Evolutionary conservation across 2,888 invertebrate genomes (phyloP), one percentile per base, ranked within the genome.

Genomic region (Drosophila anceps): DNA sequence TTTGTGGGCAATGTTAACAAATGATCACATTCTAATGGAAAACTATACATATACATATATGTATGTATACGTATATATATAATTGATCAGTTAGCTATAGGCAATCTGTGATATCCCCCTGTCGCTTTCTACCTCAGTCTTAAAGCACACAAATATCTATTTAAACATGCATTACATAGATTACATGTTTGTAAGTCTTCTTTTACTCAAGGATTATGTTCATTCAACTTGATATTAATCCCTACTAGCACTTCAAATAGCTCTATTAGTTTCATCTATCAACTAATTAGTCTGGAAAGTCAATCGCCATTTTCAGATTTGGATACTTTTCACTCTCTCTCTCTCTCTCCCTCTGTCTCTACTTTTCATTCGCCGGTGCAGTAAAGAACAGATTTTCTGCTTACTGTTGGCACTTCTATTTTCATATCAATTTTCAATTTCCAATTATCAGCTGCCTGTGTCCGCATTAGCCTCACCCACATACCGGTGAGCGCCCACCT

Each of bases 361-460:
- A 24, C 24, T 39, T 7, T 37, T 37, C 15, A 10, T 41, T 10
- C 41, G 13, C 20, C 4, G 4, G 24, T 24, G 24, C 24, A 3
- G 24, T 24, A 24, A 24, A 4, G 24, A 24, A 24, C 24, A 12
- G 20, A 20, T 48, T 29, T 48, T 5, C n/a, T 29, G 29, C 29
- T 48, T 48, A 48, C 29, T 27, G 46, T 10, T 48, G 10, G 48
- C 48, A 12, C 48, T 24, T 15, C 12, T 12, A 66, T 39, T 64
- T 48, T 24, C 48, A 61, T 68, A 50, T 75, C 27, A 33, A 35
- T 55, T 59, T 48, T 43, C 33, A 53, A 58, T 59, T 55, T 54
- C 13, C n/a, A 54, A 48, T 61, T 68, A 46, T 31, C 27, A 35
- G 13, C 15, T 43, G 39, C 24, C n/a, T 24, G 53, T 20, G 15